Evolutionary conservation across 1,140 invertebrate species (phyloP).

Genomic region (Drosophila watanabei): DNA sequence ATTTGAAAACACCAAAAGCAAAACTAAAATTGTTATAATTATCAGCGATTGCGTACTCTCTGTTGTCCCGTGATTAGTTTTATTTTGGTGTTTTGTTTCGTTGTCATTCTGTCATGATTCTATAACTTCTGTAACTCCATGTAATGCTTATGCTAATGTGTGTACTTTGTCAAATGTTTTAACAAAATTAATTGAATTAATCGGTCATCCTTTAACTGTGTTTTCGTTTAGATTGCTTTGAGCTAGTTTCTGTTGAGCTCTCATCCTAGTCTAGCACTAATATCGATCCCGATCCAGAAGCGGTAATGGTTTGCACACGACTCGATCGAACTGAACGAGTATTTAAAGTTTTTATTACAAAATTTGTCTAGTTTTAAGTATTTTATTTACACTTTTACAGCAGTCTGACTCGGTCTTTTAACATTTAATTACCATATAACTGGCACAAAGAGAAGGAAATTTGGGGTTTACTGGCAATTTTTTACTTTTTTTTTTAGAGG

Average conservation of each 20-base stretch:
- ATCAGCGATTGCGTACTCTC: conserved; percentile 41
- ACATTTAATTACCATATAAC: conserved; percentile 11
- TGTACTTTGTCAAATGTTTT: conserved; percentile 81
- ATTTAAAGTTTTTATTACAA: background rate
- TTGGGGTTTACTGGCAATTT: background rate
- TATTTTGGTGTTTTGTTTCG: conserved; percentile 71
- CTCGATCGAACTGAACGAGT: conserved; percentile 2
- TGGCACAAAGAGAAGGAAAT: background rate
- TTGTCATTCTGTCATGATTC: conserved; percentile 52
- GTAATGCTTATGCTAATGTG: conserved; percentile 58
- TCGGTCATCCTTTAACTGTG: conserved; percentile 21
- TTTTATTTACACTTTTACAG: background rate
- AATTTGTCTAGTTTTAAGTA: conserved; percentile 5
- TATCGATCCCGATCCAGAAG: conserved; percentile 22
- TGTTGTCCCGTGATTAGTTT: conserved; percentile 30
- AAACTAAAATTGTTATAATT: conserved; percentile 74
- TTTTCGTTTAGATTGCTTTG: conserved; percentile 18
- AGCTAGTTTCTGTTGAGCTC: conserved; percentile 25
- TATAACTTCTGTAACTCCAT: conserved; percentile 39
- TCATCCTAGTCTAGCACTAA: conserved; percentile 50
- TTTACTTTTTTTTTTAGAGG: background rate
- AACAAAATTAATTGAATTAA: conserved; percentile 66
- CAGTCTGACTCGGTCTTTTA: background rate
- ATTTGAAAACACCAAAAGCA: conserved; percentile 58
- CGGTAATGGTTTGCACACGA: conserved; percentile 39